phyloP scores from a whole-genome alignment of 92 coral and sea anemone genomes.

The Actinernus sp. region DNA sequence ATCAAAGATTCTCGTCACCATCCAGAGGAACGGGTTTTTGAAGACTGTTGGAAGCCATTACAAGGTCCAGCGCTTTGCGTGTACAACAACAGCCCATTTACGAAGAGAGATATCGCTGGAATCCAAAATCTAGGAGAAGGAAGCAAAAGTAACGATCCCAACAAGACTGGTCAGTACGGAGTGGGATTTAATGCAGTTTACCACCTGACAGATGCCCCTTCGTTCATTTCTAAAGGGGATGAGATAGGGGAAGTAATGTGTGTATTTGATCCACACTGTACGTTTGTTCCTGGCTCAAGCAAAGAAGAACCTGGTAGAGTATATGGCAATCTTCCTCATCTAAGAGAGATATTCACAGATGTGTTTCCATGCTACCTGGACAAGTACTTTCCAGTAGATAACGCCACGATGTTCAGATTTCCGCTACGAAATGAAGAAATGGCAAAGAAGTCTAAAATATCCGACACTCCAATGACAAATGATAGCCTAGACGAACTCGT shows the following conservation, averaged over 20 bases:
- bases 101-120: constrained; percentile 71
- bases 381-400: constrained; percentile 47
- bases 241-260: constrained; percentile 82
- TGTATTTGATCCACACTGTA: constrained; percentile 79
- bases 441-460: constrained; percentile 55
- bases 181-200: constrained; percentile 96
- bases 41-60: constrained; percentile 67
- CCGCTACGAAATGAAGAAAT: constrained; percentile 58
- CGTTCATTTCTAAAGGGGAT: constrained; percentile 76
- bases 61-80: constrained; percentile 95
- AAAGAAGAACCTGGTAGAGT: constrained; percentile 59
- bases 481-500: constrained; percentile 43
- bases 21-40: constrained; percentile 63
- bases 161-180: constrained; percentile 95
- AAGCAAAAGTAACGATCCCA: constrained; percentile 83
- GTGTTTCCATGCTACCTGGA: constrained; percentile 75
- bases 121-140: constrained; percentile 93
- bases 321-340: constrained; percentile 23
- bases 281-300: constrained; percentile 73
- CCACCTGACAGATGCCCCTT: constrained; percentile 86
- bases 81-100: constrained; percentile 77
- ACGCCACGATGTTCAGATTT: constrained; percentile 78
- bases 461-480: constrained; percentile 22
- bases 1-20: constrained; percentile 76
- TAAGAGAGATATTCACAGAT: constrained; percentile 51